Conservation (phyloP, 2,113 vertebrate species). For the Motacilla tschutschensis region DNA sequence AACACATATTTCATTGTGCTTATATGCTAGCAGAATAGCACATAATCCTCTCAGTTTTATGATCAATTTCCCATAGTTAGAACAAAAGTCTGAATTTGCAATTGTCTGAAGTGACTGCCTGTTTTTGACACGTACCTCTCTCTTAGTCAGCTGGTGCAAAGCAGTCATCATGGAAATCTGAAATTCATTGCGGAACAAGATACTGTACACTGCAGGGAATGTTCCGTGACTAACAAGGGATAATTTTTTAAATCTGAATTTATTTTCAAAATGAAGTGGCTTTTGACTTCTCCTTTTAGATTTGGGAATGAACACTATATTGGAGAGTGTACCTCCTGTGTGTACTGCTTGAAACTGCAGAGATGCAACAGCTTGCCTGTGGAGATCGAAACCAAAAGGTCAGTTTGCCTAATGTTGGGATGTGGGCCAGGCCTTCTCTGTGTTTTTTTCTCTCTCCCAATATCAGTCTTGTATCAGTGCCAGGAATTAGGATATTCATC, state of each 20-base stretch:
- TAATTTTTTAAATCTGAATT: conserved; percentile 7
- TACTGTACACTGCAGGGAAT: background rate
- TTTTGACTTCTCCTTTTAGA: background rate
- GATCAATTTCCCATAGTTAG: background rate
- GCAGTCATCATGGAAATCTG: background rate
- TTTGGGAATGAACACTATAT: background rate
- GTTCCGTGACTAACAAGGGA: background rate
- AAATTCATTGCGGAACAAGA: background rate
- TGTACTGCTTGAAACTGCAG: background rate
- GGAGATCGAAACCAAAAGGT: background rate
- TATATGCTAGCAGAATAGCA: background rate
- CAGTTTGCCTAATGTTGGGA: background rate
- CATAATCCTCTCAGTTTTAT: background rate
- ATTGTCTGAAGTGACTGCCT: background rate
- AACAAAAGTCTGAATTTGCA: background rate
- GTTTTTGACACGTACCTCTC: background rate
- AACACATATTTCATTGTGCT: background rate
- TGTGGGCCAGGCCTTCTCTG: conserved; percentile 10
- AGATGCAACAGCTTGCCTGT: background rate
- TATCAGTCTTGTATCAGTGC: conserved; percentile 6
- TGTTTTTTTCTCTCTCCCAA: background rate
- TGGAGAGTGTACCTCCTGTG: background rate
- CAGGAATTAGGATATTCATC: conserved; percentile 25
- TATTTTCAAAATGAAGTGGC: background rate
- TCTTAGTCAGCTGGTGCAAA: background rate